Evolutionary conservation across 2,797 vertebrate species (phyloP).

Genomic region (Anomalospiza imberbis): DNA sequence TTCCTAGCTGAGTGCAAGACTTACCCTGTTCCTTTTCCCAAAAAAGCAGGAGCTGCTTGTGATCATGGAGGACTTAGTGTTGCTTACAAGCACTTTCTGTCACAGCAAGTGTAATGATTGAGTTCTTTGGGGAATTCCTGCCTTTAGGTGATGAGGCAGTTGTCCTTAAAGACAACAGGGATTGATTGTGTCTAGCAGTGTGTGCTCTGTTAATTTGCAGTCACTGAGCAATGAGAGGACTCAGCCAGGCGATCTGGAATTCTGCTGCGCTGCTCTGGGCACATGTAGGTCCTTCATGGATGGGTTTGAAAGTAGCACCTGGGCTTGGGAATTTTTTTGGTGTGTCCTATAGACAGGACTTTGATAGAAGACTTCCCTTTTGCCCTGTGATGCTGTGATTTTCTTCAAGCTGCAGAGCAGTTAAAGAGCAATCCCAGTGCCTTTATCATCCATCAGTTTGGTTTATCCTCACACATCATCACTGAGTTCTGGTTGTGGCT

Average conservation of each 20-base stretch:
- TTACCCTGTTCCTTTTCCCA: neutral
- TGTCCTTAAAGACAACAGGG: neutral
- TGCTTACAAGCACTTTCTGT: neutral
- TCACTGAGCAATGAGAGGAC: neutral
- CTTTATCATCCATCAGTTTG: neutral
- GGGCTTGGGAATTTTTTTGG: neutral
- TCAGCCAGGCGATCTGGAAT: neutral
- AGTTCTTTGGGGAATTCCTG: neutral
- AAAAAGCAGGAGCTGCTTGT: neutral
- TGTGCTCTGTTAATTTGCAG: neutral
- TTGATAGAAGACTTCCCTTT: neutral
- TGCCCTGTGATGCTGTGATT: neutral
- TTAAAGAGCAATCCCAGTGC: neutral
- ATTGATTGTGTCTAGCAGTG: neutral
- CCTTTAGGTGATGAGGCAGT: neutral
- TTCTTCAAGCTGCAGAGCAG: neutral
- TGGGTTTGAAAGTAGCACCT: neutral
- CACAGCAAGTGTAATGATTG: neutral
- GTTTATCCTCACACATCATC: neutral
- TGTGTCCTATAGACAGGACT: neutral
- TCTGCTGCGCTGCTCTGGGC: neutral
- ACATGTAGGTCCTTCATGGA: neutral
- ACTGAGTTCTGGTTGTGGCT: neutral
- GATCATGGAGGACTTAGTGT: fast-evolving
- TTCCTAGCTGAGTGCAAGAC: neutral